These are phyloP conservation scores for Rana temporaria DNA, from an alignment of 2,113 vertebrate genomes.

Conservation along the genomic window DNA sequence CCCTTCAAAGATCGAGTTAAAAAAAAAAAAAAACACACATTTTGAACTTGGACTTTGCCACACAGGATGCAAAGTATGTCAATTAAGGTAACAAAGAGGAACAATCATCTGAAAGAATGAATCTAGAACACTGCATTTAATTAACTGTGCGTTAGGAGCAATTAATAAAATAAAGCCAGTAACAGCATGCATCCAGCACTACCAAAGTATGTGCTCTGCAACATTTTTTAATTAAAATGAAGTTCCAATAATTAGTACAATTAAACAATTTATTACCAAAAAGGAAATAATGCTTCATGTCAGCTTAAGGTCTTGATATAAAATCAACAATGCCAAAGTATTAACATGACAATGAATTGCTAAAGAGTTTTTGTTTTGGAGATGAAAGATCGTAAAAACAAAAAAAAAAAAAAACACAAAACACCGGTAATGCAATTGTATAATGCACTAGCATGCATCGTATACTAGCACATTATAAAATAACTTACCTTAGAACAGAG, in stretches of 20 bases:
- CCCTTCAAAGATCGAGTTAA: background rate
- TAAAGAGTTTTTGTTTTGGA: too few relatives aligned
- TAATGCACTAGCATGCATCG: too few relatives aligned
- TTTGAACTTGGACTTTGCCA: background rate
- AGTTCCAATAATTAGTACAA: conserved; percentile 23
- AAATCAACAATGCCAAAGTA: background rate
- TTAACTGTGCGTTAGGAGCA: background rate
- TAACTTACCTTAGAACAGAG: too few relatives aligned
- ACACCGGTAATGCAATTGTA: too few relatives aligned
- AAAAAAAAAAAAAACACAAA: too few relatives aligned
- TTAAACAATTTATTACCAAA: conserved; percentile 30
- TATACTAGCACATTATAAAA: too few relatives aligned
- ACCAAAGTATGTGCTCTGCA: background rate
- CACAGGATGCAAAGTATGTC: background rate
- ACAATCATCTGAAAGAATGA: background rate
- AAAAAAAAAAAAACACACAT: background rate
- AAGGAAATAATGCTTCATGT: conserved; percentile 1
- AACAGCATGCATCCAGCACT: background rate
- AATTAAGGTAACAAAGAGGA: background rate
- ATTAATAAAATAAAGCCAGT: background rate
- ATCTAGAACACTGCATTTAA: conserved; percentile 20
- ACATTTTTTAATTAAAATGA: conserved; percentile 41
- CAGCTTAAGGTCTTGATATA: background rate
- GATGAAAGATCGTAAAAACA: too few relatives aligned
- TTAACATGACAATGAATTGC: background rate